These are phyloP conservation scores for Bufotes viridis DNA, from an alignment of 2,797 vertebrate genomes.

Conservation along the genomic window DNA sequence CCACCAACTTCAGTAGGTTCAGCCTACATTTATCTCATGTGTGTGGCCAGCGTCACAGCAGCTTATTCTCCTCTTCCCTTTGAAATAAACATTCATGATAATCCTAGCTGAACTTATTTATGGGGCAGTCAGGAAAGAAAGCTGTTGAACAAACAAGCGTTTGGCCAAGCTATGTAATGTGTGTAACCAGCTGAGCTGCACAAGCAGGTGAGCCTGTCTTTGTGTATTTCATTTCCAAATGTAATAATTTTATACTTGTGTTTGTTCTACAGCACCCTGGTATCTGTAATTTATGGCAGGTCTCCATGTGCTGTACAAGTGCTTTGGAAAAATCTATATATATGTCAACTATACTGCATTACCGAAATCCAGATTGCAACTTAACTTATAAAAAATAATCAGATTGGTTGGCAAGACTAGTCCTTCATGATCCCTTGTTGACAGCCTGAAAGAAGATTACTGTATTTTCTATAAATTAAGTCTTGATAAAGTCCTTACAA, in stretches of 20 bases:
- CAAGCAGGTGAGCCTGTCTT: not conserved
- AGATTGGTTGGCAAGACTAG: conserved; percentile 10
- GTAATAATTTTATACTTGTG: not conserved
- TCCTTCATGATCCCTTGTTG: conserved; percentile 20
- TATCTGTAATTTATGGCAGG: not conserved
- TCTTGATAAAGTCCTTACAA: conserved; percentile 26
- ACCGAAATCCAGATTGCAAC: conserved; percentile 25
- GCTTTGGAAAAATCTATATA: conserved; percentile 10
- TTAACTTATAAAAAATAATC: conserved; percentile 25
- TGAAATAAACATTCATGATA: not conserved
- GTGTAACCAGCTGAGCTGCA: not conserved
- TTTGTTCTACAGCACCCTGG: not conserved
- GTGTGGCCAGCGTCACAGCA: no score
- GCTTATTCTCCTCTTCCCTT: not conserved
- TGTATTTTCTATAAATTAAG: conserved; percentile 32
- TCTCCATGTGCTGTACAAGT: not conserved
- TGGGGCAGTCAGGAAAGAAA: not conserved
- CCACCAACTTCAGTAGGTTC: no score
- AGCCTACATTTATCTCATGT: no score
- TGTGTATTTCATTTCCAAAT: not conserved
- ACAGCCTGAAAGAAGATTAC: conserved; percentile 27
- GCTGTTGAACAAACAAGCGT: not conserved
- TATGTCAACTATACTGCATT: not conserved
- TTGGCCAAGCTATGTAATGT: not conserved
- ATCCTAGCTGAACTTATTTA: not conserved